phyloP scores from a whole-genome alignment of 1,140 invertebrate genomes.

The Bombus superbus region DNA sequence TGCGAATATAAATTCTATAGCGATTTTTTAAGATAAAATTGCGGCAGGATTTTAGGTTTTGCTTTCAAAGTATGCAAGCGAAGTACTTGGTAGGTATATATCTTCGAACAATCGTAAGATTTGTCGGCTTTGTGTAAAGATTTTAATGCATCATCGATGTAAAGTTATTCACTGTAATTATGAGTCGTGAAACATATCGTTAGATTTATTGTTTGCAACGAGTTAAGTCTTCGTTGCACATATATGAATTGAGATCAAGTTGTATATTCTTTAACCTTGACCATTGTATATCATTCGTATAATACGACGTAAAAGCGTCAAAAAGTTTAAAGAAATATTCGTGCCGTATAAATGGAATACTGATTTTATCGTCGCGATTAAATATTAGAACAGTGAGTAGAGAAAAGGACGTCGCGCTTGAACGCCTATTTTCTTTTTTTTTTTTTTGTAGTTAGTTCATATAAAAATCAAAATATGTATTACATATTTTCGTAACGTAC shows the following conservation, averaged over 20 bases:
- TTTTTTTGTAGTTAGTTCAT: neutral
- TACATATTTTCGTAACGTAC: neutral
- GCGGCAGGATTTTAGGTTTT: neutral
- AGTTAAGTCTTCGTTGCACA: no score
- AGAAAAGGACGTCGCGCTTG: neutral
- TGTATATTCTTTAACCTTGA: no score
- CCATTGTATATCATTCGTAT: no score
- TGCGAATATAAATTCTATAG: no score
- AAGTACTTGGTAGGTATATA: neutral
- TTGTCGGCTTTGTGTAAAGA: neutral
- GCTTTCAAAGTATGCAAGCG: constrained; percentile 1
- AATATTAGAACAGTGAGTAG: neutral
- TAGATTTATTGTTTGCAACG: neutral
- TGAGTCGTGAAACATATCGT: neutral
- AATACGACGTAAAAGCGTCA: no score
- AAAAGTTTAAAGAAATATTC: no score
- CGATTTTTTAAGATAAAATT: neutral
- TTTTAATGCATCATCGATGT: neutral
- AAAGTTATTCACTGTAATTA: neutral
- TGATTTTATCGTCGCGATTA: neutral
- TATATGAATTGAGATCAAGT: no score
- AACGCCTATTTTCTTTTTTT: no score
- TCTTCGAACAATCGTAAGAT: neutral
- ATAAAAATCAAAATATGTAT: neutral
- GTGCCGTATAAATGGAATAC: neutral